Base-by-base conservation (phyloP, 2,797 vertebrate species). In the Sus cebifrons region DNA sequence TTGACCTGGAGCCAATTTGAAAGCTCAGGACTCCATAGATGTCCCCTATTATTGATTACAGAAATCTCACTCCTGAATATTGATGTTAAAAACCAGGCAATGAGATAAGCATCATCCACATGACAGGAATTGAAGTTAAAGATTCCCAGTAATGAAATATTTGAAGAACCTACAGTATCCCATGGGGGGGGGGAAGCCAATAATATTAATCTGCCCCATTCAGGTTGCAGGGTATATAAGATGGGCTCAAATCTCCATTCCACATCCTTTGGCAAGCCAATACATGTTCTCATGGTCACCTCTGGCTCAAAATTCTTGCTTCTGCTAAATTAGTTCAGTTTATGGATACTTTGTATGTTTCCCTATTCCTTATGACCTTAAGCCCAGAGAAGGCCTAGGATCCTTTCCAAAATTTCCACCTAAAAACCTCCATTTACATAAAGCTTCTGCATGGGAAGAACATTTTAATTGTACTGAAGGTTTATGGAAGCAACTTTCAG, bases 41-140 rank as follows among this genome's bases (percentile, higher is more conserved):
- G 36, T 27, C 40, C 27, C 18, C 13, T 17, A 6, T 25, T 17
- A 27, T 29, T 29, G 29, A 70, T n/a, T 25, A 27, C 8, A 64
- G 14, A 71, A 74, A 64, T n/a, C 23, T 68, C 9, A 49, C 36
- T 58, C 20, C 75, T 68, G 9, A 78, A 6, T 77, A 15, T 1
- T 65, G 44, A 70, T 77, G 56, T 81, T 74, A 65, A 67, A 74
- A 87, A 54, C 17, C 18, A 85, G 10, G 6, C 82, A 94, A n/a
- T 75, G 10, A 29, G 29, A 64, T 49, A 64, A 67, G 4, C 32
- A 83, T 49, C 91, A 95, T 27, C 29, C 12, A 67, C 21, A 79
- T 86, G 40, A 78, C 13, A 68, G 44, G 52, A 86, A 60, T 49
- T 71, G 77, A 10, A 86, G 40, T 78, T 64, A 91, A 70, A 95